phyloP scores from a whole-genome alignment of 1,140 invertebrate species.

The Tetramorium parvispinum region DNA sequence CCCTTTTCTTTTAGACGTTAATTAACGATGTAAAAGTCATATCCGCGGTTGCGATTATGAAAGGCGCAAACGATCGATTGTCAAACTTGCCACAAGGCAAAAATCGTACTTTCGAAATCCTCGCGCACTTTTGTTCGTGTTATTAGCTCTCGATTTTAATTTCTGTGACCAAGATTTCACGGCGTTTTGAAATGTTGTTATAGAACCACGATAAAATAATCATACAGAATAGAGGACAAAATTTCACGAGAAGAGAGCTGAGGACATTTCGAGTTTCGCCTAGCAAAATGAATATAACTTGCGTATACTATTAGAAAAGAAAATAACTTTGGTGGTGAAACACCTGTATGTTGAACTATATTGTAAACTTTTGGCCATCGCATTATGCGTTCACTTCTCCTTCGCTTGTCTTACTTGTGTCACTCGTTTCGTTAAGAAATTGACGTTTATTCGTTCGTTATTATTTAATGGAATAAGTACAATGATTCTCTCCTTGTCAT shows the following conservation, averaged over 20 bases:
- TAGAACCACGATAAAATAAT: constrained; percentile 17
- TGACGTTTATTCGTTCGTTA: neutral
- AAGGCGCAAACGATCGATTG: neutral
- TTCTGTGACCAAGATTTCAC: neutral
- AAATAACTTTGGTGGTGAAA: constrained; percentile 6
- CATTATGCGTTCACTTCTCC: neutral
- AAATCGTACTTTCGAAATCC: neutral
- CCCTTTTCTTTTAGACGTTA: constrained; percentile 51
- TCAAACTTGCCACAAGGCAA: neutral
- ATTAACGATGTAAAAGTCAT: constrained; percentile 68
- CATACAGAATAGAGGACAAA: neutral
- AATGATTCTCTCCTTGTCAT: neutral
- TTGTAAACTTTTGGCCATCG: neutral
- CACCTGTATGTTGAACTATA: neutral
- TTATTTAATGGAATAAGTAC: neutral
- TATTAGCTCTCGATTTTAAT: constrained; percentile 10
- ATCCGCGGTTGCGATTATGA: constrained; percentile 49
- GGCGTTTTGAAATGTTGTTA: neutral
- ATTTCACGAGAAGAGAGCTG: neutral
- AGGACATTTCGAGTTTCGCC: neutral
- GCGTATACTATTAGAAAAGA: constrained; percentile 14
- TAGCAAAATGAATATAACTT: constrained; percentile 7
- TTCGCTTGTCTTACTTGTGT: neutral
- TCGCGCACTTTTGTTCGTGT: neutral
- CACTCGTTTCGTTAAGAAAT: neutral